phyloP scores from a whole-genome alignment of 2,888 invertebrate genomes.

The Liopterus haemorrhoidalis region DNA sequence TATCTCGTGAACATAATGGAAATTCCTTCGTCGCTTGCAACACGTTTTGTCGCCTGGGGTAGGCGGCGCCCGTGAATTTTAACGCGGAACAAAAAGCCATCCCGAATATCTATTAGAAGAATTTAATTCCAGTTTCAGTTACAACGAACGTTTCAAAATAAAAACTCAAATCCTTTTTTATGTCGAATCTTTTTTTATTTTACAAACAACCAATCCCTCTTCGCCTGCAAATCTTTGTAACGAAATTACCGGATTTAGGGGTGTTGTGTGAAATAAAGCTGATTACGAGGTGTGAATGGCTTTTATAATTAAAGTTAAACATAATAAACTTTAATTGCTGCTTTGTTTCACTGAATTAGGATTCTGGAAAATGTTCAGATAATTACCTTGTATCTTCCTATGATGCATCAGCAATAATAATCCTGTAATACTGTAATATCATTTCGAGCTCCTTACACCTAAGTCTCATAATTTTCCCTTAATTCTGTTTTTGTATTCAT shows the following conservation, averaged over 20 bases:
- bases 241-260: conserved; percentile 15
- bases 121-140: conserved; percentile 29
- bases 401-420: too few relatives aligned
- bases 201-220: neutral
- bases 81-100: conserved; percentile 31
- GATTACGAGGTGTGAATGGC: conserved; percentile 20
- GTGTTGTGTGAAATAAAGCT: conserved; percentile 12
- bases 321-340: conserved; percentile 19
- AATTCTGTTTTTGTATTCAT: too few relatives aligned
- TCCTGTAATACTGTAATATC: too few relatives aligned
- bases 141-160: neutral
- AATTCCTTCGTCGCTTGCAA: neutral
- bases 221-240: conserved; percentile 18
- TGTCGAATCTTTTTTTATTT: conserved; percentile 1
- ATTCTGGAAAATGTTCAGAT: too few relatives aligned
- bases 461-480: too few relatives aligned
- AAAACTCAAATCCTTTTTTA: conserved; percentile 11
- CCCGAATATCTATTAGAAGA: conserved; percentile 33
- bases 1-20: conserved; percentile 13
- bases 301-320: conserved; percentile 22
- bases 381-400: too few relatives aligned
- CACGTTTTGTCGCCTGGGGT: too few relatives aligned
- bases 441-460: too few relatives aligned
- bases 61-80: conserved; percentile 21
- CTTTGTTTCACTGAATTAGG: conserved; percentile 18